Evolutionary conservation across 2,888 invertebrate species (phyloP), one percentile per base, ranked within the genome.

Genomic region (Drosophila picticornis): DNA sequence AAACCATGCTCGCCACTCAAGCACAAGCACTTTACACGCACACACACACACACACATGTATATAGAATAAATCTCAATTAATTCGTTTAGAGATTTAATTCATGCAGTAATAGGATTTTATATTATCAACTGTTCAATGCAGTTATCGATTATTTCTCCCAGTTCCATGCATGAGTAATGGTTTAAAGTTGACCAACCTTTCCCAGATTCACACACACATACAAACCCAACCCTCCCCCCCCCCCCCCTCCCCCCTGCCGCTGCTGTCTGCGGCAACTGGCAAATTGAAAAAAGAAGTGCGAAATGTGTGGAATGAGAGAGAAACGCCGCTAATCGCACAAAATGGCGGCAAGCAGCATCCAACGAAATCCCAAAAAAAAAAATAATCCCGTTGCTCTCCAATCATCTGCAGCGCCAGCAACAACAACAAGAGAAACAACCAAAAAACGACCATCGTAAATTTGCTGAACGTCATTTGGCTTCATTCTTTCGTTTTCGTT

Each of bases 261-360:
- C 31, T 51, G 38, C 61, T 31, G 59, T 72, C 68, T 81, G 87
- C 83, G 56, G 60, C 70, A 57, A 63, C 75, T 53, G 72, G 61
- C 71, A 80, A 79, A 78, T 71, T 76, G 77, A 75, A 75, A 80
- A 61, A 64, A 60, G 43, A 25, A 52, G 34, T 52, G 59, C 22
- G 22, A 32, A 48, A n/a, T 38, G 38, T n/a, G 25, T 29, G 36
- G 76, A 43, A 60, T 40, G 57, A 64, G 64, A 66, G 65, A 60
- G 65, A 38, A 78, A 67, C 70, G 66, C 75, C 71, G 83, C 85
- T 84, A 90, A 85, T 85, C 90, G 88, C 77, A 88, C 85, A 88
- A 85, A 85, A 90, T 85, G 85, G 85, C 88, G 83, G 80, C 88
- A 88, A 82, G 63, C 68, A 76, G 57, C 68, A 70, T 40, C 25